These are phyloP conservation scores for Oscheius myriophilus DNA, from an alignment of 2,888 invertebrate species.

Conservation along the genomic window DNA sequence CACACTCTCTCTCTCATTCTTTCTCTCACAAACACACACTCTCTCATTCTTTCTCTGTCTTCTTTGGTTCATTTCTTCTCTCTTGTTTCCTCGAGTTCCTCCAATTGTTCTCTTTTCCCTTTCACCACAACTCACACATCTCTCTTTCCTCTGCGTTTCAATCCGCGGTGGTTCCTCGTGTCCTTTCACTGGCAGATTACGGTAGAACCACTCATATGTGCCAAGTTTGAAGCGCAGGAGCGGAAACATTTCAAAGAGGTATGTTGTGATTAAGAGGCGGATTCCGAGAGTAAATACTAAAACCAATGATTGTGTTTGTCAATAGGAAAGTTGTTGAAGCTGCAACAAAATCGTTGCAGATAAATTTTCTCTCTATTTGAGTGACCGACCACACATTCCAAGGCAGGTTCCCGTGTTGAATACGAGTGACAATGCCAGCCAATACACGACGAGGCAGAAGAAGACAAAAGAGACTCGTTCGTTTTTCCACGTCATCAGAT, in stretches of 20 bases:
- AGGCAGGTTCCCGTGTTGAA: constrained; percentile 68
- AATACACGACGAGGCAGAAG: constrained; percentile 66
- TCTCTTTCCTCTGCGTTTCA: too few species aligned
- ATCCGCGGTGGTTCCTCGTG: too few species aligned
- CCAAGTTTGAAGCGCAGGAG: constrained; percentile 72
- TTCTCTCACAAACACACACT: too few species aligned
- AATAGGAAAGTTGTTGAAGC: not conserved
- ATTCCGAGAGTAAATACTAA: constrained; percentile 69
- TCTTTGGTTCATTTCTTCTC: too few species aligned
- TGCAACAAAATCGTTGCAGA: too few species aligned
- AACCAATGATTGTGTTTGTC: constrained; percentile 1
- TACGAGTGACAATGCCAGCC: constrained; percentile 68
- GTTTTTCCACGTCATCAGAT: constrained; percentile 72
- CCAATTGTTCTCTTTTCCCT: too few species aligned
- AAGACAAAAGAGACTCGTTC: constrained; percentile 70
- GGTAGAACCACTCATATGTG: constrained; percentile 58
- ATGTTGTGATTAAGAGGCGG: constrained; percentile 74
- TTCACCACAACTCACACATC: too few species aligned
- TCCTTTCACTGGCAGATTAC: constrained; percentile 42
- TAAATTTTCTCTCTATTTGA: not conserved
- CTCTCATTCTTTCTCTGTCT: too few species aligned
- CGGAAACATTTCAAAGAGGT: constrained; percentile 73
- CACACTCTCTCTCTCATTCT: too few species aligned
- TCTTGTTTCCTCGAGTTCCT: too few species aligned
- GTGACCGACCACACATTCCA: constrained; percentile 59